Conservation (phyloP, 2,113 vertebrate species). For the Rattus norvegicus region GRCr8 NC_086026.1:58575001-58575500, state of each 20-base stretch:
- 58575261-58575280: conserved; percentile 36
- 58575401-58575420: background rate
- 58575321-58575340: background rate
- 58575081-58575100: background rate
- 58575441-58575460: background rate
- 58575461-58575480: background rate
- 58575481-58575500: background rate
- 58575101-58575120: background rate
- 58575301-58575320: background rate
- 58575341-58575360: background rate
- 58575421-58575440: background rate
- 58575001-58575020: background rate
- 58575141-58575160: background rate
- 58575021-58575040: conserved; percentile 43
- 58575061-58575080: background rate
- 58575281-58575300: background rate
- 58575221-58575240: background rate
- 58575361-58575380: background rate
- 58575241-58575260: background rate
- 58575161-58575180: background rate
- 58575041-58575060: background rate
- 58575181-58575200: background rate
- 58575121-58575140: background rate
- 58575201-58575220: background rate
- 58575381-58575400: rapidly evolving